These are phyloP conservation scores for Platyrinchus mystaceus DNA, from an alignment of 2,797 vertebrate genomes.

Conservation along the genomic window DNA sequence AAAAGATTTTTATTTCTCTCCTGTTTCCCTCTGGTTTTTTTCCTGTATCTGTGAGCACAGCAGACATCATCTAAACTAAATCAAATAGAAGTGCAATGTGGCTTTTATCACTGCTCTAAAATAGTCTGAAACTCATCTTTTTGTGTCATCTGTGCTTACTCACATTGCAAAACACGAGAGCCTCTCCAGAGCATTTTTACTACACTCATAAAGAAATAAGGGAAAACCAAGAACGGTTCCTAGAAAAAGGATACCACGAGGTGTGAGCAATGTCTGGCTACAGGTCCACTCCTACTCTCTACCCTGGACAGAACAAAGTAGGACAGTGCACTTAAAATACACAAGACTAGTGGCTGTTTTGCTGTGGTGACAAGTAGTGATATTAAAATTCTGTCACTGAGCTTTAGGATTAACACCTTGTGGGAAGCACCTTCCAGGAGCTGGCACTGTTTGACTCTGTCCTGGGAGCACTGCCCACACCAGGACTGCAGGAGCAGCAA, in stretches of 20 bases:
- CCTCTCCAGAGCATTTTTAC: not conserved
- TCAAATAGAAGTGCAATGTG: not conserved
- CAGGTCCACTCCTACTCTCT: not conserved
- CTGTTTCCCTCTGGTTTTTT: not conserved
- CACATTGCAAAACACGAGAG: not conserved
- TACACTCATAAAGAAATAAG: not conserved
- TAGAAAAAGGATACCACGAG: not conserved
- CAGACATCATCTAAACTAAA: not conserved
- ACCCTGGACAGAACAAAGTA: not conserved
- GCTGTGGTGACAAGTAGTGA: not conserved
- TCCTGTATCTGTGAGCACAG: not conserved
- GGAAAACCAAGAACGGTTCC: not conserved
- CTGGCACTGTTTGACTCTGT: rapidly evolving
- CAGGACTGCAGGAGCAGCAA: rapidly evolving
- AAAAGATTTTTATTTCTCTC: not conserved
- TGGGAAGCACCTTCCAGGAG: not conserved
- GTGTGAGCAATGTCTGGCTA: not conserved
- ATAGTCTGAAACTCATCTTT: not conserved
- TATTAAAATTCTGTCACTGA: not conserved
- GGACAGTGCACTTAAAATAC: not conserved
- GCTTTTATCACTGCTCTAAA: not conserved
- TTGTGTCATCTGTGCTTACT: not conserved
- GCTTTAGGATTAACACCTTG: not conserved
- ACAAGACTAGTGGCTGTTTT: not conserved
- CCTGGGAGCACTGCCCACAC: rapidly evolving